Evolutionary conservation across 2,113 vertebrate genomes (phyloP).

Genomic region (Scolopax mira): DNA sequence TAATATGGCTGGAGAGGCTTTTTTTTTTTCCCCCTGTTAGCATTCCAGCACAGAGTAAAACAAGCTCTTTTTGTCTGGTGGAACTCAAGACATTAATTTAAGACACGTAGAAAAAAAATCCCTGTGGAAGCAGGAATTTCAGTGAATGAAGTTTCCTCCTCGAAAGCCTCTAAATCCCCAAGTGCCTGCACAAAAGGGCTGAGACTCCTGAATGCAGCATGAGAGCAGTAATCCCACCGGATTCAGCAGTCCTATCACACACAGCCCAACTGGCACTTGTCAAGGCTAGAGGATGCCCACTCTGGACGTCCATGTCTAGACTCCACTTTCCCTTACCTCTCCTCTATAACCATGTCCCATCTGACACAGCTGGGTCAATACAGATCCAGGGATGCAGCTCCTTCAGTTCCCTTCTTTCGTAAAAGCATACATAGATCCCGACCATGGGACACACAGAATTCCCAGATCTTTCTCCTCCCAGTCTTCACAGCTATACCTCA

Average conservation of each 20-base stretch:
- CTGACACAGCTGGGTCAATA: neutral
- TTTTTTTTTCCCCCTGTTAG: neutral
- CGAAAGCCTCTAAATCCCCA: neutral
- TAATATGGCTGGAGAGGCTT: neutral
- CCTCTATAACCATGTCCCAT: fast-evolving
- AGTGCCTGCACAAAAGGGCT: neutral
- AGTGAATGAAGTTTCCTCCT: neutral
- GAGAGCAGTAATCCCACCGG: fast-evolving
- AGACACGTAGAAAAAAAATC: neutral
- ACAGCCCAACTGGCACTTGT: neutral
- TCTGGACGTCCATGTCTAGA: fast-evolving
- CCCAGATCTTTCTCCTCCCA: neutral
- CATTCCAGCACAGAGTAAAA: neutral
- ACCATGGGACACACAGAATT: neutral
- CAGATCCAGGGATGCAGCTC: neutral
- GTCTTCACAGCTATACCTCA: neutral
- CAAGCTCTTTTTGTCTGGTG: neutral
- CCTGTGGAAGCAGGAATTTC: neutral
- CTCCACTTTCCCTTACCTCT: neutral
- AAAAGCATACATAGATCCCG: neutral
- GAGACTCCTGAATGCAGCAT: neutral
- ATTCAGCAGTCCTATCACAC: neutral
- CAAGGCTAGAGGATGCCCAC: neutral
- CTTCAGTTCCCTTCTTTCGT: neutral
- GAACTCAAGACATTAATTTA: conserved; percentile 4